These are phyloP conservation scores for Coendou prehensilis DNA, from an alignment of 2,797 vertebrate genomes.

Conservation along the genomic window DNA sequence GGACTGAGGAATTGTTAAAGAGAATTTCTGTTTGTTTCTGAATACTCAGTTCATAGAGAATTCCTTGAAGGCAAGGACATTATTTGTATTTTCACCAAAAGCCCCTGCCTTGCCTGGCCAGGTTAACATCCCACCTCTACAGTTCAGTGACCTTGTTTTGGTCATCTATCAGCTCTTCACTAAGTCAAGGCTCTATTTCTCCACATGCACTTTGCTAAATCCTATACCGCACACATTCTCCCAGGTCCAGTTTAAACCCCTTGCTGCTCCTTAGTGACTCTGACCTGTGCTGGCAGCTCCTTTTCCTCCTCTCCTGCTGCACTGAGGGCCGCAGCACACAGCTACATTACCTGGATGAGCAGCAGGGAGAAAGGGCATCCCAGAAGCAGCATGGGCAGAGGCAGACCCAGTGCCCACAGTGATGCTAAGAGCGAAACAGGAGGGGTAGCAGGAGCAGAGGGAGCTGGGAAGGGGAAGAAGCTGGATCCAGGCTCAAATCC, in stretches of 20 bases:
- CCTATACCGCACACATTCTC: not conserved
- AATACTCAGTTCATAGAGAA: not conserved
- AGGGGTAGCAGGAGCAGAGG: not conserved
- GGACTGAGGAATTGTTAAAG: not conserved
- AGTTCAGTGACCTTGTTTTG: not conserved
- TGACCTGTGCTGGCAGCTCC: not conserved
- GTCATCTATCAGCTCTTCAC: not conserved
- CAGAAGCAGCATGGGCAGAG: not conserved
- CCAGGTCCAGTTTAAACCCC: not conserved
- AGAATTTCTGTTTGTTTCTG: constrained; percentile 1
- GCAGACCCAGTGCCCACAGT: not conserved
- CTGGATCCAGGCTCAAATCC: not conserved
- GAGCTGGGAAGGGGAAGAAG: not conserved
- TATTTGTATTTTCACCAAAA: not conserved
- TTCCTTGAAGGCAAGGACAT: not conserved
- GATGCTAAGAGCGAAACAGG: not conserved
- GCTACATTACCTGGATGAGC: not conserved
- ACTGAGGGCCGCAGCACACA: not conserved
- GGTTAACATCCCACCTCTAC: not conserved
- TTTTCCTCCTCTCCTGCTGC: not conserved
- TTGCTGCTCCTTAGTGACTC: not conserved
- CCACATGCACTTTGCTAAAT: not conserved
- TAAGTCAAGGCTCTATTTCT: not conserved
- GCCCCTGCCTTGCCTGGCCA: not conserved
- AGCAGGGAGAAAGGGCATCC: not conserved